A percentile compares a stretch with the other conserved stretches of the same genome.
phyloP scores from a whole-genome alignment of 92 coral and sea anemone species.

The Parazoanthus atlanticus region DNA sequence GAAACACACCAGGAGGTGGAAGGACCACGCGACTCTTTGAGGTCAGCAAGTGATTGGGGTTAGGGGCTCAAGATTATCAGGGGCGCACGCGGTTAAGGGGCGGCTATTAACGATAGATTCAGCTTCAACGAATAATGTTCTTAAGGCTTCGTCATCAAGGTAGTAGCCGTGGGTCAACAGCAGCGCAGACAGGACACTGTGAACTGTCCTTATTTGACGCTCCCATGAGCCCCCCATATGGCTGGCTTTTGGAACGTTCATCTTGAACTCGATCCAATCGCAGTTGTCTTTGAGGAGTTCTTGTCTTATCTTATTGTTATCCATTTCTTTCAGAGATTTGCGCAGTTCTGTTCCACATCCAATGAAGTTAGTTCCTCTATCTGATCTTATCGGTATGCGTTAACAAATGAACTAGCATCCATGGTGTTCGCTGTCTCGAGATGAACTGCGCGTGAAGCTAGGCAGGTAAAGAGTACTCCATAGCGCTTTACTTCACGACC shows the following conservation, averaged over 20 bases:
- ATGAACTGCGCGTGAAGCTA: too few relatives aligned
- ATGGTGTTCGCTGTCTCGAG: neutral
- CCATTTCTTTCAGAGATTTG: neutral
- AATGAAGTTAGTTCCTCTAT: neutral
- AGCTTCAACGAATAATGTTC: neutral
- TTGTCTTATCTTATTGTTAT: neutral
- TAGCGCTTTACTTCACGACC: too few relatives aligned
- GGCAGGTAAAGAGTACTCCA: too few relatives aligned
- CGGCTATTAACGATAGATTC: too few relatives aligned
- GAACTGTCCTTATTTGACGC: neutral
- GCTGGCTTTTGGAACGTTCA: neutral
- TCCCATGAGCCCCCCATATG: neutral
- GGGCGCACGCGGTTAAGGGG: too few relatives aligned
- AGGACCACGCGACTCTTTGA: neutral
- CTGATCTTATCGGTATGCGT: neutral
- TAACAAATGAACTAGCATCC: neutral
- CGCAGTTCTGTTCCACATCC: neutral
- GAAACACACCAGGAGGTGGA: constrained; percentile 8
- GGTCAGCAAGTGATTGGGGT: neutral
- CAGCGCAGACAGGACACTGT: neutral
- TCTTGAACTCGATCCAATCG: constrained; percentile 2
- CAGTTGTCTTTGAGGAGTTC: constrained; percentile 1
- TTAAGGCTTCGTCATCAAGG: neutral
- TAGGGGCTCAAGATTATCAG: too few relatives aligned
- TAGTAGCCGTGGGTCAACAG: neutral